Percentiles rank a stretch among this genome's conserved stretches.
These are phyloP conservation scores for Cloeon dipterum DNA, from an alignment of 2,888 invertebrate species.

Conservation along the genomic window DNA sequence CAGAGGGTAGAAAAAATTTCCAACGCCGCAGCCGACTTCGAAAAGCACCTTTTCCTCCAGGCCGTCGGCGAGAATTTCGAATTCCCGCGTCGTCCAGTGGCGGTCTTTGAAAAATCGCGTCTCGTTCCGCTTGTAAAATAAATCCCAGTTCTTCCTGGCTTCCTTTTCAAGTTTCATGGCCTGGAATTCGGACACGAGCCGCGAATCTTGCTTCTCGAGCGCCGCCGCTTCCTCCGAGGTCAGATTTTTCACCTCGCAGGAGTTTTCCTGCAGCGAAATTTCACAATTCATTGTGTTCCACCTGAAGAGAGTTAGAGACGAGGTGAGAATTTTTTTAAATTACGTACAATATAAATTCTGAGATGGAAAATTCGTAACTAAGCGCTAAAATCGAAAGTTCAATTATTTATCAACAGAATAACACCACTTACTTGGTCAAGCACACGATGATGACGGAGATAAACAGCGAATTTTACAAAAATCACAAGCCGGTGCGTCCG, in stretches of 20 bases:
- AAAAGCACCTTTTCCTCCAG: conserved; percentile 17
- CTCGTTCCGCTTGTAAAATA: conserved; percentile 89
- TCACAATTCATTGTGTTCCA: too few species aligned
- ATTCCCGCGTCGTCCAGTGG: conserved; percentile 92
- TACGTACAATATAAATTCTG: too few species aligned
- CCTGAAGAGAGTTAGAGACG: too few species aligned
- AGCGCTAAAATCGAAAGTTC: too few species aligned
- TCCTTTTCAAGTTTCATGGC: conserved; percentile 57
- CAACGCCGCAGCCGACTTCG: conserved; percentile 91
- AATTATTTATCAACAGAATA: too few species aligned
- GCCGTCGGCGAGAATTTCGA: conserved; percentile 37
- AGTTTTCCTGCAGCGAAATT: too few species aligned
- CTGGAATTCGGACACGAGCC: conserved; percentile 44
- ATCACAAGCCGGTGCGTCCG: too few species aligned
- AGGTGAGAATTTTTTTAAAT: too few species aligned
- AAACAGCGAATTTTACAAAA: too few species aligned
- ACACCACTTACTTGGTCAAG: too few species aligned
- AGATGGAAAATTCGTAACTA: too few species aligned
- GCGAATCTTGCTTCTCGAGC: conserved; percentile 42
- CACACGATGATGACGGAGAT: too few species aligned
- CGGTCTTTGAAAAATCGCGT: conserved; percentile 86
- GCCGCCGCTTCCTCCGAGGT: conserved; percentile 32
- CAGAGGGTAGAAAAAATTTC: conserved; percentile 86
- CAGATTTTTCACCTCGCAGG: conserved; percentile 14
- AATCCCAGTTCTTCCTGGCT: conserved; percentile 80